These are phyloP conservation scores for Falco berigora DNA, from an alignment of 2,797 vertebrate species.

Conservation along the genomic window DNA sequence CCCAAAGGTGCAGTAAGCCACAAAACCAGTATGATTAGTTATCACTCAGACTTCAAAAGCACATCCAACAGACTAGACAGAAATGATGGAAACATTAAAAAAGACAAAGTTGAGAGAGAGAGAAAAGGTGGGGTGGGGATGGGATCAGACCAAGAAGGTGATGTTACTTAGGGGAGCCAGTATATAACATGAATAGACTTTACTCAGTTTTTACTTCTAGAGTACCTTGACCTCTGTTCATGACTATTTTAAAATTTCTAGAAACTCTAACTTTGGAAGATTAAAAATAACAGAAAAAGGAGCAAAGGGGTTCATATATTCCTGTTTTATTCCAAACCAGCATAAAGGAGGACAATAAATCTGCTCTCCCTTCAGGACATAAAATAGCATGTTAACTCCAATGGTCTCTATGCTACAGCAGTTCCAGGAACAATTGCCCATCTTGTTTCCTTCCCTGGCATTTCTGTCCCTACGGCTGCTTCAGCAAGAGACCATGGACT, in stretches of 20 bases:
- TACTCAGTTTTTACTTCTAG: neutral
- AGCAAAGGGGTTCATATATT: neutral
- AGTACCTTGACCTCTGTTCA: neutral
- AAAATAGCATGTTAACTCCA: neutral
- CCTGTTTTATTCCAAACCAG: neutral
- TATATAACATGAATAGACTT: neutral
- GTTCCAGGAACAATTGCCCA: neutral
- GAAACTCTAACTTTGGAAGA: neutral
- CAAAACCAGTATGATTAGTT: neutral
- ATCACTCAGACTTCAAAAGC: neutral
- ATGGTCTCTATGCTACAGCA: neutral
- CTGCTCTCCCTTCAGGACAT: neutral
- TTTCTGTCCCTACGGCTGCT: neutral
- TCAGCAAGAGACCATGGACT: neutral
- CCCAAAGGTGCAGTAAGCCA: neutral
- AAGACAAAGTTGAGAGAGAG: neutral
- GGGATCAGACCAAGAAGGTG: neutral
- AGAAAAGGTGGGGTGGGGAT: accelerated
- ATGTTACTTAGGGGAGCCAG: neutral
- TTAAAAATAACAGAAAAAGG: neutral
- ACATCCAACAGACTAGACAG: neutral
- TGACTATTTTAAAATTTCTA: neutral
- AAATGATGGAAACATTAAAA: neutral
- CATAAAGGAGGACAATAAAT: neutral
- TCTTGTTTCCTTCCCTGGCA: neutral